Base-by-base conservation (phyloP, 2,113 vertebrate species). In the Eulacestoma nigropectus region DNA sequence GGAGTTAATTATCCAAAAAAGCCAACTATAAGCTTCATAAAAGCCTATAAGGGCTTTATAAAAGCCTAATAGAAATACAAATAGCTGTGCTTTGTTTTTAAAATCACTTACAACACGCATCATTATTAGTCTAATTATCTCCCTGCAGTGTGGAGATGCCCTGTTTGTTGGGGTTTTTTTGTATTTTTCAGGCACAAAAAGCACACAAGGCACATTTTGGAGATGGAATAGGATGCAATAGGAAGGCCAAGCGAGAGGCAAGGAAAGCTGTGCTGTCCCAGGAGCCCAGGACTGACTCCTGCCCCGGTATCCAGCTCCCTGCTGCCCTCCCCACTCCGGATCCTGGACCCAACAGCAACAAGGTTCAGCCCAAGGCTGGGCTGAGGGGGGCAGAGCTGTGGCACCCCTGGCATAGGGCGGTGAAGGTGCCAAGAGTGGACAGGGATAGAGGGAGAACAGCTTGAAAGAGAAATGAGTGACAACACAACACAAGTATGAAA, bases 101-200 rank as follows among this genome's bases (percentile, higher is more conserved):
- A 96, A 95, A 91, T 92, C 73, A 92, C 73, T 95, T 93, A 86
- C 73, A 84, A n/a, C 69, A 57, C 0, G 3, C 69, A 53, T 95
- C 81, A 73, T 94, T 92, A 87, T 96, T 96, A 87, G 84, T 76
- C 69, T 96, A 95, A 93, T 92, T 78, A 82, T 84, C 91, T 92
- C 86, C 80, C 84, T 49, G 69, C 81, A 67, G 65, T 10, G 57
- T 84, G 62, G 81, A 84, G 73, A 78, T 44, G 35, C n/a, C 32
- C 10, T 3, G 0, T 6, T 72, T 41, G 41, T n/a, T n/a, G 57
- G 26, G 6, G 18, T 8, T 80, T 14, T 47, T 57, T 37, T 15
- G 7, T 27, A 29, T 65, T 81, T 87, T 85, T 64, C 82, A 82
- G 65, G 18, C 39, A 35, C 33, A 33, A 60, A 76, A 62, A 80